Percentiles rank a stretch among this genome's conserved stretches.
These are phyloP conservation scores for Tricholauxania praeusta DNA, from an alignment of 2,888 invertebrate genomes.

Conservation along the genomic window DNA sequence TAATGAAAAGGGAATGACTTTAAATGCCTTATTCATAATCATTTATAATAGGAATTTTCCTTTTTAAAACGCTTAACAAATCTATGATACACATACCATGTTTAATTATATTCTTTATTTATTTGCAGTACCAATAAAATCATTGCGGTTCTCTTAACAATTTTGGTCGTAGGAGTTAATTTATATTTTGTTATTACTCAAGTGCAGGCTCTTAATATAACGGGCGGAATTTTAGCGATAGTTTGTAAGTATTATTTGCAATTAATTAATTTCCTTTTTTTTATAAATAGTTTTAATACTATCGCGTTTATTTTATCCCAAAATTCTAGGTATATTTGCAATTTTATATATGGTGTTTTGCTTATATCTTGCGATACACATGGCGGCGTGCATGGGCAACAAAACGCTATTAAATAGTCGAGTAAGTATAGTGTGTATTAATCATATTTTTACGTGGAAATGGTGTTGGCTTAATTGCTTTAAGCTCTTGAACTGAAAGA, in stretches of 20 bases:
- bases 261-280: not conserved
- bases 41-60: no score
- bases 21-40: not conserved
- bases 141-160: conserved; percentile 75
- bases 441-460: no score
- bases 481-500: no score
- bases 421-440: conserved; percentile 61
- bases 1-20: conserved; percentile 7
- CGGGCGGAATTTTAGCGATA: conserved; percentile 68
- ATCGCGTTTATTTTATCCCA: conserved; percentile 32
- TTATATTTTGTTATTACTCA: conserved; percentile 80
- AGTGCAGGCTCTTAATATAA: conserved; percentile 68
- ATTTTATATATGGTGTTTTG: conserved; percentile 79
- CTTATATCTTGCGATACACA: conserved; percentile 79
- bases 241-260: conserved; percentile 61
- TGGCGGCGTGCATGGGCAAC: conserved; percentile 77
- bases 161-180: conserved; percentile 82
- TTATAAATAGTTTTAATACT: not conserved
- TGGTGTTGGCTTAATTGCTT: no score
- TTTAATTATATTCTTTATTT: not conserved
- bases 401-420: conserved; percentile 69
- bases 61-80: not conserved
- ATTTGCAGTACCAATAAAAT: conserved; percentile 76
- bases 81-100: not conserved
- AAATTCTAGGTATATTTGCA: conserved; percentile 70